Base-by-base conservation (phyloP, 92 coral and sea anemone genomes). In the Paragorgia papillata region DNA sequence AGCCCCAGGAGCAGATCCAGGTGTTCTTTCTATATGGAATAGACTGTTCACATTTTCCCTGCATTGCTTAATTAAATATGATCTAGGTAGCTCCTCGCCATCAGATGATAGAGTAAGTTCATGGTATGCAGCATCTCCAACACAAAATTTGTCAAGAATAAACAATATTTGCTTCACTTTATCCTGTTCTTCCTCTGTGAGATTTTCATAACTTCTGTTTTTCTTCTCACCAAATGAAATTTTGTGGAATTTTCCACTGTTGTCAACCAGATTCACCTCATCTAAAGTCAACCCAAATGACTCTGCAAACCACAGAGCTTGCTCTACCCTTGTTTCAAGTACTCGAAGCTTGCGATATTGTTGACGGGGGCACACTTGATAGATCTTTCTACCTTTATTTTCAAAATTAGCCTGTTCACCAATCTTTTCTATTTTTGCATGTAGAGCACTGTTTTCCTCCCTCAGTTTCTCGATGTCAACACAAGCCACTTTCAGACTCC, bases 91-190 rank as follows among this genome's bases (percentile, higher is more conserved):
- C 26, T 28, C 77, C 19, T 37, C 77, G 10, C 60, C 80, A 40
- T 71, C 32, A 26, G 21, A 27, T 9, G 48, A 26, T 62, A 71
- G 31, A 17, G 70, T 49, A 46, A 80, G 18, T 56, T 80, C 79
- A 57, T 80, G 85, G 21, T 69, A 58, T 27, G 79, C 79, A 14
- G 73, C 80, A 80, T 80, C 85, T 20, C 85, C 68, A 0, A 70
- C 79, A 57, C 80, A 71, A 56, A 55, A 57, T 43, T 29, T 70
- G 69, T 80, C 85, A 70, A 80, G 70, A 8, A 80, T 0, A 59
- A 33, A 77, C 28, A 64, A 18, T 13, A 30, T 24, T 33, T 5
- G 2, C 48, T 30, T 64, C 1, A 64, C 48, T 33, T 28, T 64
- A 13, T 64, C 48, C 32, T 64, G 54, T 64, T 64, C 51, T 25